These are phyloP conservation scores for Sigmodon hispidus DNA, from an alignment of 2,113 vertebrate genomes.

Conservation along the genomic window DNA sequence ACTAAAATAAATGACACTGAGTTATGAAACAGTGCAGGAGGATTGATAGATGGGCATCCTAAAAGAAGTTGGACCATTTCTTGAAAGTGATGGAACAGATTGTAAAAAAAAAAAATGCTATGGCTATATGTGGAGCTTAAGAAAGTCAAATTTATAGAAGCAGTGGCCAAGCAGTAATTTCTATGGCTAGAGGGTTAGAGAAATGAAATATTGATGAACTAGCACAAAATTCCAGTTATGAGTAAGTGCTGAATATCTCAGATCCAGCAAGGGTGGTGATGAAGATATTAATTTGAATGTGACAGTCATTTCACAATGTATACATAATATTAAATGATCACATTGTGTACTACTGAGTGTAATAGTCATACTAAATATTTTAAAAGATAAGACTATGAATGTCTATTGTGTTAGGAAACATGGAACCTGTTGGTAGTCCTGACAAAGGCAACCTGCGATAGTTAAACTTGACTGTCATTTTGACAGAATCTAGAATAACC, in stretches of 20 bases:
- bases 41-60: neutral
- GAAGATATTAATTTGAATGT: neutral
- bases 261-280: neutral
- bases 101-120: neutral
- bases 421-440: neutral
- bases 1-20: neutral
- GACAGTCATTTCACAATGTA: neutral
- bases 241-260: neutral
- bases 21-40: neutral
- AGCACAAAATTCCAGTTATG: neutral
- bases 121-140: neutral
- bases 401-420: neutral
- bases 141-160: neutral
- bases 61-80: accelerated
- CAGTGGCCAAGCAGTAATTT: neutral
- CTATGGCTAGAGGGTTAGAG: neutral
- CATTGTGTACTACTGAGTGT: neutral
- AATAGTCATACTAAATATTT: neutral
- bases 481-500: neutral
- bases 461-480: neutral
- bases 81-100: neutral
- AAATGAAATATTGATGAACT: neutral
- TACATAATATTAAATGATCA: neutral
- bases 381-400: neutral
- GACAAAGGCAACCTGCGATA: neutral